A percentile compares a stretch with the other conserved stretches of the same genome.
Evolutionary conservation across 2,888 invertebrate genomes (phyloP).

Genomic region (Isoperla grammatica): DNA sequence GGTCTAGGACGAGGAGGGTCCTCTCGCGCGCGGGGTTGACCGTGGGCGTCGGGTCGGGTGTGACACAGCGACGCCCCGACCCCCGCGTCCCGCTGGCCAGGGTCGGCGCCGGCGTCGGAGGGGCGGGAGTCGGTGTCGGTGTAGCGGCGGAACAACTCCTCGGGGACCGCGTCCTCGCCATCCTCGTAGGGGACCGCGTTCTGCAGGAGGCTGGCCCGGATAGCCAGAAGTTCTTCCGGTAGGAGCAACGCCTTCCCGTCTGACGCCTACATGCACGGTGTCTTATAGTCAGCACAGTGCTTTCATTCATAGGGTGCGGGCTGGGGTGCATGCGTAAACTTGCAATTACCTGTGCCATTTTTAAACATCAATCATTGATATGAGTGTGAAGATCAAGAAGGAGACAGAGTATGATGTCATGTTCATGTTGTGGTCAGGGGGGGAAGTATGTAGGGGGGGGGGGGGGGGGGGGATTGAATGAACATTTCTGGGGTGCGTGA

Average conservation of each 20-base stretch:
- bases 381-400: too few relatives aligned
- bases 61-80: constrained; percentile 51
- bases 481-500: too few relatives aligned
- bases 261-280: too few relatives aligned
- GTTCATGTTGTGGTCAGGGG: too few relatives aligned
- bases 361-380: too few relatives aligned
- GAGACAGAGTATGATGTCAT: too few relatives aligned
- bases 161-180: constrained; percentile 62
- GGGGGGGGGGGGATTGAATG: too few relatives aligned
- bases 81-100: constrained; percentile 52
- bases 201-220: constrained; percentile 40
- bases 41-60: constrained; percentile 58
- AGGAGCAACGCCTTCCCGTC: constrained; percentile 35
- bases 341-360: too few relatives aligned
- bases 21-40: constrained; percentile 45
- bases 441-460: too few relatives aligned
- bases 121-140: constrained; percentile 82
- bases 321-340: too few relatives aligned
- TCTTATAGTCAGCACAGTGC: too few relatives aligned
- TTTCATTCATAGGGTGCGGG: too few relatives aligned
- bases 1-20: constrained; percentile 66
- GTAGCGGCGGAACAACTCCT: constrained; percentile 70
- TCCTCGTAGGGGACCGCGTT: constrained; percentile 43
- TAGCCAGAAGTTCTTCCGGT: constrained; percentile 42
- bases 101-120: constrained; percentile 71